Percentiles rank a stretch among this genome's conserved stretches.
These are phyloP conservation scores for Alethe diademata DNA, from an alignment of 2,113 vertebrate species.

Conservation along the genomic window DNA sequence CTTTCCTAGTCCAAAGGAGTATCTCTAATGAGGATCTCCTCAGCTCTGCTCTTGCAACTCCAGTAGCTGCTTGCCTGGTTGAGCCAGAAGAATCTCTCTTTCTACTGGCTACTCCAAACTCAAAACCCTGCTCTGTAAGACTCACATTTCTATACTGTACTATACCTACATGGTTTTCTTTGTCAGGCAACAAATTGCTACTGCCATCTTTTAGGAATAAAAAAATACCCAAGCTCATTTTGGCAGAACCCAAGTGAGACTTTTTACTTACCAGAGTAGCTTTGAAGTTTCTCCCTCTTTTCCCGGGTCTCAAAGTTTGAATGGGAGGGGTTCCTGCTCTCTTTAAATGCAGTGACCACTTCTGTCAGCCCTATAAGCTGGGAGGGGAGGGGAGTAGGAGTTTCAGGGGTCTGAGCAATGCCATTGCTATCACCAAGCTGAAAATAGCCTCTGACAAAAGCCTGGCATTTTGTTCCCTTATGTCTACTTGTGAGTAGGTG, in stretches of 20 bases:
- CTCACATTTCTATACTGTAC: fast-evolving
- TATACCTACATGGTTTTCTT: neutral
- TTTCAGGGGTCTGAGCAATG: constrained; percentile 70
- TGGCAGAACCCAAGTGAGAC: neutral
- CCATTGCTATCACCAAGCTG: constrained; percentile 71
- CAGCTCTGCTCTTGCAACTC: neutral
- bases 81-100: neutral
- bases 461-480: constrained; percentile 53
- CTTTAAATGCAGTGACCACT: constrained; percentile 64
- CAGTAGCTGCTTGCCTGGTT: neutral
- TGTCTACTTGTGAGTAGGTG: constrained; percentile 63
- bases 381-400: constrained; percentile 51
- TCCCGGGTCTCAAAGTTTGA: neutral
- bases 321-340: neutral
- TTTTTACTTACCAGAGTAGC: neutral
- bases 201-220: neutral
- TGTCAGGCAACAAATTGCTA: neutral
- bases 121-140: neutral
- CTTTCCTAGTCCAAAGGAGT: fast-evolving
- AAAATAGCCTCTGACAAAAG: constrained; percentile 82
- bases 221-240: neutral
- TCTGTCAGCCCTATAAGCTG: constrained; percentile 1
- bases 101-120: neutral
- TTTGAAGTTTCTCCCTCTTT: neutral
- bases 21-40: fast-evolving